Evolutionary conservation across 1,140 invertebrate species (phyloP).

Genomic region (Tetramorium alpestre): DNA sequence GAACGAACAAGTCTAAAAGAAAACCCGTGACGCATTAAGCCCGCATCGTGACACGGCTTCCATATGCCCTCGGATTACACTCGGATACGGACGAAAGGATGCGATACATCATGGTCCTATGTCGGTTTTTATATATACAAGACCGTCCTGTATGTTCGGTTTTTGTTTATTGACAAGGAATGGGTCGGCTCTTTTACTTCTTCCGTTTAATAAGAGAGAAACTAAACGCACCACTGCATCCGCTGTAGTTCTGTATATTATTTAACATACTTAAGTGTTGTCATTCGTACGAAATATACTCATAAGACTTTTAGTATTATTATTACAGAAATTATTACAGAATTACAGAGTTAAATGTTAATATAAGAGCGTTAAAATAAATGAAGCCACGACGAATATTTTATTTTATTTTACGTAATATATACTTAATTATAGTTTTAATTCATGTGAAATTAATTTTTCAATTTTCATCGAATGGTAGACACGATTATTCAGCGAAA

Average conservation of each 20-base stretch:
- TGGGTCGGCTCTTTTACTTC: slow-evolving; percentile 6
- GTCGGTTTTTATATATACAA: slow-evolving; percentile 54
- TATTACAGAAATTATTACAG: background rate
- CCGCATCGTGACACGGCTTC: slow-evolving; percentile 33
- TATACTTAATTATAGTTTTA: background rate
- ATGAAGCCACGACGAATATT: background rate
- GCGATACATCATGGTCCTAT: slow-evolving; percentile 65
- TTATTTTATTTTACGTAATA: background rate
- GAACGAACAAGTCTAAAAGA: slow-evolving; percentile 13
- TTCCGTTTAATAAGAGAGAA: background rate
- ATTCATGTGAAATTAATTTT: background rate
- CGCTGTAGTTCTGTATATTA: background rate
- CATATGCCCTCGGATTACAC: slow-evolving; percentile 38
- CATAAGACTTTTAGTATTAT: background rate
- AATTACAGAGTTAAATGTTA: background rate
- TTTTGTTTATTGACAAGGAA: slow-evolving; percentile 71
- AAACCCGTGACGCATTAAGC: slow-evolving; percentile 49
- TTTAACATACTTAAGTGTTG: background rate
- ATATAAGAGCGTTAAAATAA: background rate
- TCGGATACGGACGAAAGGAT: slow-evolving; percentile 24
- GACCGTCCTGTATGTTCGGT: slow-evolving; percentile 57
- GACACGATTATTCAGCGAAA: background rate
- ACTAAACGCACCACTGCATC: background rate
- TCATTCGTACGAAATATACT: background rate
- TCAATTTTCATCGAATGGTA: background rate